Conservation (phyloP, 2,888 invertebrate genomes). For the Kuschelorhynchus macadamiae region DNA sequence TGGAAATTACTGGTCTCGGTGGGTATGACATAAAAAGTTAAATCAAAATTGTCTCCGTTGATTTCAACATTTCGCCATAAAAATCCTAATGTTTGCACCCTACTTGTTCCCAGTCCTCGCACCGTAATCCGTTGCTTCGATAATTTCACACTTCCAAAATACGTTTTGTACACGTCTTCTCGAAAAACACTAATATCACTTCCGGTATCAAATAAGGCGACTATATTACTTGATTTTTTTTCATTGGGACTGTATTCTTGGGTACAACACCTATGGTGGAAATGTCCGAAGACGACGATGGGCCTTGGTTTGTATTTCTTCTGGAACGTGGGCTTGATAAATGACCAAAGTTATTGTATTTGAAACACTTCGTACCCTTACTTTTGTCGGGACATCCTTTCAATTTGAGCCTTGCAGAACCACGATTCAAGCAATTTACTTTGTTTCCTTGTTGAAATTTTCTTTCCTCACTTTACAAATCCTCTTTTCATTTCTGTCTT, state of each 20-base stretch:
- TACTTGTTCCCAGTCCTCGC: too few species aligned
- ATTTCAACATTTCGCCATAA: too few species aligned
- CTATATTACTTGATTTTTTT: neutral
- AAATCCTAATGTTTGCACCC: too few species aligned
- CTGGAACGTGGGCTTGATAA: neutral
- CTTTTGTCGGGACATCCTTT: neutral
- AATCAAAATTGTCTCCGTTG: too few species aligned
- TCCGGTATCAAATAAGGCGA: neutral
- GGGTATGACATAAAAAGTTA: too few species aligned
- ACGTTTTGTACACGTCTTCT: neutral
- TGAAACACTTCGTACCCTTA: neutral
- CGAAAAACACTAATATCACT: neutral
- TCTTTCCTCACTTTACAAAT: too few species aligned
- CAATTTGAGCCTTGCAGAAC: neutral
- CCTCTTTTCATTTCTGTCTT: too few species aligned
- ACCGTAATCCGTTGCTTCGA: too few species aligned
- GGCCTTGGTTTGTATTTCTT: neutral
- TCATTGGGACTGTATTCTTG: neutral
- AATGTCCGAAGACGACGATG: too few species aligned
- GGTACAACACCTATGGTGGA: too few species aligned
- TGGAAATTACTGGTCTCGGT: too few species aligned
- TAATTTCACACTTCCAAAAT: neutral
- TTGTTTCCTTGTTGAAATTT: too few species aligned
- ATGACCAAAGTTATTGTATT: neutral
- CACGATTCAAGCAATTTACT: constrained; percentile 1